Evolutionary conservation across 2,113 vertebrate genomes (phyloP).

Genomic region (Cettia cetti): DNA sequence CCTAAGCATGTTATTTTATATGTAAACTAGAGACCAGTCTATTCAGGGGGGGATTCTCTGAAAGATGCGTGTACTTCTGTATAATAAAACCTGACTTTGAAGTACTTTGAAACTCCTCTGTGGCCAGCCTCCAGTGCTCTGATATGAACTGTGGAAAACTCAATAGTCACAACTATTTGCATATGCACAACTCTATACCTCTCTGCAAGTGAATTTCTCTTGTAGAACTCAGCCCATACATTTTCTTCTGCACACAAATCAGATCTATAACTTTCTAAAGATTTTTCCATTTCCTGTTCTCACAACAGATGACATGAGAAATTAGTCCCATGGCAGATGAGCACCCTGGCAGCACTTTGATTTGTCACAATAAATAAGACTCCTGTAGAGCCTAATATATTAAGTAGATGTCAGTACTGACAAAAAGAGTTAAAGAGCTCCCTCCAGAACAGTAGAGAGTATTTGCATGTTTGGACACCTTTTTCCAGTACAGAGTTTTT

Average conservation of each 20-base stretch:
- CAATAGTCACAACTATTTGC: background rate
- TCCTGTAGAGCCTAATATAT: background rate
- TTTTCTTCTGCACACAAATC: background rate
- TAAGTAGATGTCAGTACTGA: background rate
- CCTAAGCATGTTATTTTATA: background rate
- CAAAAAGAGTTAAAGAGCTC: background rate
- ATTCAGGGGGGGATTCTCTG: too few species aligned
- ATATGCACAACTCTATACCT: accelerated
- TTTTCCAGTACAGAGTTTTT: background rate
- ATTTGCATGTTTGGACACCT: background rate
- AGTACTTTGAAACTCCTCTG: background rate
- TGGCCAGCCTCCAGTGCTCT: background rate
- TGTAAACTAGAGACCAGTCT: background rate
- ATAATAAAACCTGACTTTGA: background rate
- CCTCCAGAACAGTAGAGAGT: background rate
- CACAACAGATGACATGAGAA: background rate
- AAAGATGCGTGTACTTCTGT: background rate
- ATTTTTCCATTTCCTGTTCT: background rate
- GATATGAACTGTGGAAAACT: background rate
- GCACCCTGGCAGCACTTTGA: background rate
- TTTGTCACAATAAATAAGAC: constrained; percentile 20
- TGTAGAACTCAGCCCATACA: background rate
- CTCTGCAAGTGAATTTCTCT: background rate
- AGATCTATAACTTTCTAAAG: background rate
- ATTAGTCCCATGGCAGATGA: background rate